These are phyloP conservation scores for Dipodomys spectabilis DNA, from an alignment of 2,113 vertebrate genomes.

Conservation along the genomic window DNA sequence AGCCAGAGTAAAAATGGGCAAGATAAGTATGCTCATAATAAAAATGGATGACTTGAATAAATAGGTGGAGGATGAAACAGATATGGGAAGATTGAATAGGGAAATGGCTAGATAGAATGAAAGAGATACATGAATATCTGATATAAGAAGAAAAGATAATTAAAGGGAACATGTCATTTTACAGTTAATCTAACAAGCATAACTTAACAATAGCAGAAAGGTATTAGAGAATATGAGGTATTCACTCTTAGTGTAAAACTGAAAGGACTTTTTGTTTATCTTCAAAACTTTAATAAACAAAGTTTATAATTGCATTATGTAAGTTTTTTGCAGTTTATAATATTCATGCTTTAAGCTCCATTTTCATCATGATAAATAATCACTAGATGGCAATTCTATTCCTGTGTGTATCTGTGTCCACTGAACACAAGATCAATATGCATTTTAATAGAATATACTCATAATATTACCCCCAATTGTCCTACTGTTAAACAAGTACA, in stretches of 20 bases:
- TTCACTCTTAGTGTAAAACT: conserved; percentile 20
- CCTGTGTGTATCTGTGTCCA: background rate
- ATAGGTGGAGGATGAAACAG: conserved; percentile 11
- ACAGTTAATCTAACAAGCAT: conserved; percentile 48
- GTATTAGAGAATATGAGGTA: background rate
- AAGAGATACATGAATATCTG: conserved; percentile 30
- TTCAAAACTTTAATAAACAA: conserved; percentile 55
- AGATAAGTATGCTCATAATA: conserved; percentile 55
- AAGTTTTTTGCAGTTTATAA: background rate
- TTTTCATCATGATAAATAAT: background rate
- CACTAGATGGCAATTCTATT: conserved; percentile 7
- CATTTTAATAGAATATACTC: conserved; percentile 44
- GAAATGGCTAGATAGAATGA: background rate
- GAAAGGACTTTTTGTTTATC: conserved; percentile 8
- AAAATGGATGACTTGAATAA: conserved; percentile 53
- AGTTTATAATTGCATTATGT: no score
- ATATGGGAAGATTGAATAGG: background rate
- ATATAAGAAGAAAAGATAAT: conserved; percentile 19
- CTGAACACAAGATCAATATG: background rate
- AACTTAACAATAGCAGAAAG: conserved; percentile 60
- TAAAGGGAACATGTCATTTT: conserved; percentile 43
- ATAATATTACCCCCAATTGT: background rate
- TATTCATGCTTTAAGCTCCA: conserved; percentile 5
- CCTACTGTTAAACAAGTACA: no score
- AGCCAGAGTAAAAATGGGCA: conserved; percentile 27